A percentile compares a stretch with the other conserved stretches of the same genome.
Conservation (phyloP, 1,140 invertebrate species). For the Bombus huntii region DNA sequence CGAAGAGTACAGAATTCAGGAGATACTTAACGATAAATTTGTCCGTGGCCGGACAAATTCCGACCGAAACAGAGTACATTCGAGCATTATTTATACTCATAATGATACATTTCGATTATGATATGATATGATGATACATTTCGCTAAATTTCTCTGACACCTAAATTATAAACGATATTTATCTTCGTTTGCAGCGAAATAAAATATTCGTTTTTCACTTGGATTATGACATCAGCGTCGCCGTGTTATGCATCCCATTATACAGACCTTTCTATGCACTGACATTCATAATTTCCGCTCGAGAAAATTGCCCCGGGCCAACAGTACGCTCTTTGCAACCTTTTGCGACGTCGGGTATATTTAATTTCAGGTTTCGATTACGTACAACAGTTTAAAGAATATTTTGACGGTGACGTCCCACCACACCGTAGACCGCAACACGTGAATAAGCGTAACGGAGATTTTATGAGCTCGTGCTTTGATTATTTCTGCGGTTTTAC, state of each 20-base stretch:
- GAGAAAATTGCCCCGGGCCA: not conserved
- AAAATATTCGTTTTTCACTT: not conserved
- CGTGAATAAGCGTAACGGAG: not conserved
- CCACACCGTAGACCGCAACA: not conserved
- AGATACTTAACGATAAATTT: not conserved
- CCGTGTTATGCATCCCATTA: not conserved
- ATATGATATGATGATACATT: too few species aligned
- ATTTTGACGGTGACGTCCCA: conserved; percentile 1
- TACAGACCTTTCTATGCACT: not conserved
- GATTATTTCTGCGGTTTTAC: conserved; percentile 15
- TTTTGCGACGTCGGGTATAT: conserved; percentile 20
- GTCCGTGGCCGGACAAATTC: not conserved
- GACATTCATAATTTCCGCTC: conserved; percentile 38
- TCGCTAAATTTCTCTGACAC: not conserved
- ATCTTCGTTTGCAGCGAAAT: not conserved
- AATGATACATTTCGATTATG: not conserved
- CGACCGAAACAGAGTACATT: not conserved
- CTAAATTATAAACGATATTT: not conserved
- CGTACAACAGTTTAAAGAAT: conserved; percentile 14
- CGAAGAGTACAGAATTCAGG: not conserved
- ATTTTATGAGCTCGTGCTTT: not conserved
- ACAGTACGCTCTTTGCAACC: not conserved
- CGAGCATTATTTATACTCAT: not conserved
- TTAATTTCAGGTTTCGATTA: conserved; percentile 36
- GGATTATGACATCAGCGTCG: conserved; percentile 28